phyloP scores from a whole-genome alignment of 2,113 vertebrate genomes.

The Poeciliopsis occidentalis region DNA sequence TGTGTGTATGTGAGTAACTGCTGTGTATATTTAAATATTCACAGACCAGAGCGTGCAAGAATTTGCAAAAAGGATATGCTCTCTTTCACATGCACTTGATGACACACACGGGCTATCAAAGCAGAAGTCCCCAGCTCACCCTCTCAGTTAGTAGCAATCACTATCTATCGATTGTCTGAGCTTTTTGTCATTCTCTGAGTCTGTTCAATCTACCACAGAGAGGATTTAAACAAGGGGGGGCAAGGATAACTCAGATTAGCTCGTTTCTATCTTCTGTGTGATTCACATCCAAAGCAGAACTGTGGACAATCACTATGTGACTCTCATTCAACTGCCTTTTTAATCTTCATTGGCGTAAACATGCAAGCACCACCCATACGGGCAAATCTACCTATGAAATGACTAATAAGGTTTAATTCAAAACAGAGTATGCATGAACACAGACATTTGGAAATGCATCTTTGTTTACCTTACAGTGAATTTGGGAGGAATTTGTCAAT shows the following conservation, averaged over 20 bases:
- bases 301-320: conserved; percentile 63
- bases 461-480: conserved; percentile 1
- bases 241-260: conserved; percentile 60
- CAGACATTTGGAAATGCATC: conserved; percentile 19
- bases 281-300: conserved; percentile 65
- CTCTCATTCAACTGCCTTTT: conserved; percentile 59
- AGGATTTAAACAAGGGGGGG: conserved; percentile 47
- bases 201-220: conserved; percentile 46
- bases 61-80: conserved; percentile 9
- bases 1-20: neutral
- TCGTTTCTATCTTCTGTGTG: conserved; percentile 59
- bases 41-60: conserved; percentile 6
- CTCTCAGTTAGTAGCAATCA: conserved; percentile 42
- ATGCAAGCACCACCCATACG: conserved; percentile 44
- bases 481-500: neutral
- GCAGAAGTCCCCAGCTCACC: conserved; percentile 15
- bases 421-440: neutral
- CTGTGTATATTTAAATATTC: neutral
- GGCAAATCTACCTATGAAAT: conserved; percentile 36
- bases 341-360: conserved; percentile 61
- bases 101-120: conserved; percentile 18
- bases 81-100: conserved; percentile 12
- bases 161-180: conserved; percentile 58
- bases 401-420: conserved; percentile 33
- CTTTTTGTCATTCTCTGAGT: conserved; percentile 54